Conservation (phyloP, 2,888 invertebrate genomes). For the Nematopogon swammerdamellus region DNA sequence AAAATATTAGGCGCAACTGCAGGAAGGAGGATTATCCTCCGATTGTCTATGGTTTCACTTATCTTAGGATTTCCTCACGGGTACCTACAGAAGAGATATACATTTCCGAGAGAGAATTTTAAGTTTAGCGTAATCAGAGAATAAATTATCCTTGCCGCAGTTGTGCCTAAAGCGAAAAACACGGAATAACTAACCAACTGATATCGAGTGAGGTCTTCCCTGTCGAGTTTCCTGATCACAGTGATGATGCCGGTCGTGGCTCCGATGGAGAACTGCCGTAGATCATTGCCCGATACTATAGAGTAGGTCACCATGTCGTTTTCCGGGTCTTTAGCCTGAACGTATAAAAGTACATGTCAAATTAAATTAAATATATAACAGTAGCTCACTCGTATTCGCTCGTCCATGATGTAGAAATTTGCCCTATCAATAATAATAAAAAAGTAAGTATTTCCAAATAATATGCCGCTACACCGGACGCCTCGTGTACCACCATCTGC, state of each 20-base stretch:
- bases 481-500: constrained; percentile 80
- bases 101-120: no score
- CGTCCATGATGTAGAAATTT: no score
- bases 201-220: constrained; percentile 86
- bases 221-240: constrained; percentile 79
- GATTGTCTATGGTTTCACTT: no score
- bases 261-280: constrained; percentile 84
- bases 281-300: constrained; percentile 83
- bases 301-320: constrained; percentile 83
- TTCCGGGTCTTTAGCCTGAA: constrained; percentile 83
- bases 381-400: no score
- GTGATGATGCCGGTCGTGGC: constrained; percentile 85
- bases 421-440: no score
- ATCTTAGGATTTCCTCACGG: no score
- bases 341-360: constrained; percentile 10
- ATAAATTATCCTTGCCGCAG: no score
- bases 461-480: constrained; percentile 69
- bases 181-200: constrained; percentile 77
- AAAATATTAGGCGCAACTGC: no score
- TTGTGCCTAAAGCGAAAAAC: no score
- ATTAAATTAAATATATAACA: constrained; percentile 2
- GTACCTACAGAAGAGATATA: no score
- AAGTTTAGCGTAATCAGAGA: no score
- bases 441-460: not conserved
- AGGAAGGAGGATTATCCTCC: no score